Conservation (phyloP, 2,113 vertebrate species). For the Bolborhynchus lineola region DNA sequence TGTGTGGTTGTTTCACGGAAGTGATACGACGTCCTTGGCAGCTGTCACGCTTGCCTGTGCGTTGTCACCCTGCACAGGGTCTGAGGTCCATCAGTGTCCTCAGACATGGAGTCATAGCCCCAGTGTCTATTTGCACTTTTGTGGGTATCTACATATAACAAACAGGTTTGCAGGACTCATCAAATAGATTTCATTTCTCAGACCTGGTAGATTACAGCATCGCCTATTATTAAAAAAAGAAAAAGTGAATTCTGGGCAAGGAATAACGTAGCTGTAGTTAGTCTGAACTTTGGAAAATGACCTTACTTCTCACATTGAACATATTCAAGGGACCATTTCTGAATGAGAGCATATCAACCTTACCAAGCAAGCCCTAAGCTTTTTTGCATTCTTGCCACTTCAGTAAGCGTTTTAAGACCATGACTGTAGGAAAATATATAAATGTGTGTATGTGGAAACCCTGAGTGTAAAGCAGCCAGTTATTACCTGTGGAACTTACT, state of each 20-base stretch:
- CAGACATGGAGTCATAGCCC: neutral
- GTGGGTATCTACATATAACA: rapidly evolving
- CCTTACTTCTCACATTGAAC: rapidly evolving
- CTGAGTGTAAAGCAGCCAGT: neutral
- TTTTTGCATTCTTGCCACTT: neutral
- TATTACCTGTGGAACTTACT: neutral
- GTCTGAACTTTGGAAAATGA: neutral
- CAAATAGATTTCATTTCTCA: neutral
- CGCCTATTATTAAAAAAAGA: rapidly evolving
- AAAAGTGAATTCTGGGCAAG: rapidly evolving
- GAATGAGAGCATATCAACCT: rapidly evolving
- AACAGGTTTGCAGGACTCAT: rapidly evolving
- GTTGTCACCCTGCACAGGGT: neutral
- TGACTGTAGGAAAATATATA: neutral
- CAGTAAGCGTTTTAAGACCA: rapidly evolving
- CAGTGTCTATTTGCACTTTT: no score
- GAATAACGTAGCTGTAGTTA: neutral
- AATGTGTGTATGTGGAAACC: neutral
- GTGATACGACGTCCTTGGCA: neutral
- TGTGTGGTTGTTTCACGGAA: rapidly evolving
- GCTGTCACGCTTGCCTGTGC: rapidly evolving
- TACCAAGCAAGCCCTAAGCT: neutral
- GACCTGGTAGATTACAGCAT: no score
- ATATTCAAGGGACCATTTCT: rapidly evolving
- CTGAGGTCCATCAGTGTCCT: neutral